These are phyloP conservation scores for Cheirogaleus major DNA, from an alignment of 2,797 vertebrate species.

Conservation along the genomic window DNA sequence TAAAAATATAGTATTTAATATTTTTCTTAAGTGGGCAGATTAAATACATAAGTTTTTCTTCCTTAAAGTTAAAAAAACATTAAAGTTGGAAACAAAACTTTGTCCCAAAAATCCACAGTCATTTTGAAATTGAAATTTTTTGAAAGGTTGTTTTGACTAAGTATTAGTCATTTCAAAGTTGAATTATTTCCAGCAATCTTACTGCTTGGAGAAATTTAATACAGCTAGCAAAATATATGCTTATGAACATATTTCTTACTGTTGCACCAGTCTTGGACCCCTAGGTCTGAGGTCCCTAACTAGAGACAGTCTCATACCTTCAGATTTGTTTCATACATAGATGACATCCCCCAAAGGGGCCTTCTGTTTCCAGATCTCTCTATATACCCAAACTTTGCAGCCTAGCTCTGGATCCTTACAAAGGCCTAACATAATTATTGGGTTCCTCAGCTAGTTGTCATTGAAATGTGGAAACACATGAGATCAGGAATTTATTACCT, in stretches of 20 bases:
- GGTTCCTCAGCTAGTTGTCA: not conserved
- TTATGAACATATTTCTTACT: not conserved
- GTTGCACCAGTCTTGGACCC: not conserved
- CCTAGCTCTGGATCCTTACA: not conserved
- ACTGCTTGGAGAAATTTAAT: not conserved
- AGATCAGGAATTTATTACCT: slow-evolving; percentile 22
- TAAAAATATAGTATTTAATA: slow-evolving; percentile 18
- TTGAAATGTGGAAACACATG: not conserved
- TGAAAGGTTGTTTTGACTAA: not conserved
- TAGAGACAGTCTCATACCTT: not conserved
- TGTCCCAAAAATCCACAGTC: not conserved
- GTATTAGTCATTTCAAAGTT: not conserved
- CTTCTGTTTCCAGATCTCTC: slow-evolving; percentile 13
- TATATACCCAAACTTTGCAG: not conserved
- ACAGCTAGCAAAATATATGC: slow-evolving; percentile 5
- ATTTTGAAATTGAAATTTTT: slow-evolving; percentile 47
- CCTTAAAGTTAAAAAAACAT: slow-evolving; percentile 37
- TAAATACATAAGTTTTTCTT: slow-evolving; percentile 36
- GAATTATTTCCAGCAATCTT: not conserved
- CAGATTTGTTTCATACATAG: slow-evolving; percentile 3
- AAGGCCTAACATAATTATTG: not conserved
- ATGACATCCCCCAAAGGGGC: not conserved
- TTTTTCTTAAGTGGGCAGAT: not conserved
- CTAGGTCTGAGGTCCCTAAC: not conserved
- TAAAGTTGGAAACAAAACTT: slow-evolving; percentile 35